Evolutionary conservation across 2,113 vertebrate species (phyloP).

Genomic region (Danionella cerebrum): DNA sequence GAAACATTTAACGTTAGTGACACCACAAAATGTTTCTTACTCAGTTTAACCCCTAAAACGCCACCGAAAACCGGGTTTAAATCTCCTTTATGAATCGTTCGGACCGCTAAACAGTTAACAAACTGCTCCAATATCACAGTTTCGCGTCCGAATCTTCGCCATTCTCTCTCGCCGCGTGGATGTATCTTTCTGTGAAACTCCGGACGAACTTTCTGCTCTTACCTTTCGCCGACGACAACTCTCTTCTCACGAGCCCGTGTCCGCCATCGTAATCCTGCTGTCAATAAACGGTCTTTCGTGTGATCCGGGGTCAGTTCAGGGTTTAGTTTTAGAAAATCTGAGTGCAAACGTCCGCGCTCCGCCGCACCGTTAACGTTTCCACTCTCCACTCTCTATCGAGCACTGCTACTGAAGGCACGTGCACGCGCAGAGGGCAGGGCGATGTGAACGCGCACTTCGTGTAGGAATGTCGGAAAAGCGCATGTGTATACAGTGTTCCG

Average conservation of each 20-base stretch:
- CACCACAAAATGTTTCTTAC: neutral
- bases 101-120: neutral
- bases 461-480: conserved; percentile 34
- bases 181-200: conserved; percentile 20
- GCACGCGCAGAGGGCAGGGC: conserved; percentile 48
- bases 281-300: conserved; percentile 23
- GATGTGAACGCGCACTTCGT: conserved; percentile 45
- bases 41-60: neutral
- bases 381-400: no score
- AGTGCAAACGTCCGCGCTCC: conserved; percentile 19
- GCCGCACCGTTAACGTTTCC: conserved; percentile 47
- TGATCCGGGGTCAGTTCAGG: conserved; percentile 29
- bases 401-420: conserved; percentile 34
- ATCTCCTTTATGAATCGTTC: neutral
- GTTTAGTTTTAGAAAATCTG: conserved; percentile 28
- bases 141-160: neutral
- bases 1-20: neutral
- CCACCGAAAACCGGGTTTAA: neutral
- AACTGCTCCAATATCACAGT: neutral
- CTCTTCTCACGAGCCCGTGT: conserved; percentile 11
- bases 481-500: no score
- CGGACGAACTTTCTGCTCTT: conserved; percentile 51
- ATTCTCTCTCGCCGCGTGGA: conserved; percentile 15
- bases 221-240: conserved; percentile 35
- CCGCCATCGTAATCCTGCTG: conserved; percentile 30